phyloP scores from a whole-genome alignment of 2,113 vertebrate genomes.

The Aramus guarauna region DNA sequence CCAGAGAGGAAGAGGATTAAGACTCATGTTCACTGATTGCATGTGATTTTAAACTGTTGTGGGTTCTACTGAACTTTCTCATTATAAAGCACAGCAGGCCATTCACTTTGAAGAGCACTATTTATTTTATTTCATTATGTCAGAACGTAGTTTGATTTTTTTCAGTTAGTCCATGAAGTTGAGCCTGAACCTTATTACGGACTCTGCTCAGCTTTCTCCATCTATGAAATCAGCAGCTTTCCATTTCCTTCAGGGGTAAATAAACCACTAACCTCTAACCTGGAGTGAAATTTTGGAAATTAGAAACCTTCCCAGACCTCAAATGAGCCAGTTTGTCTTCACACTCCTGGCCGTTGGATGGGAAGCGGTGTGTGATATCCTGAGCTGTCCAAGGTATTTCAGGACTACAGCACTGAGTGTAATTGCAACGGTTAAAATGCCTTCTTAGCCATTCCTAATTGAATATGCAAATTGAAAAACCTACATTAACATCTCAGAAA shows the following conservation, averaged over 20 bases:
- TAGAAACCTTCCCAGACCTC: neutral
- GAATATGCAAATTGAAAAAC: constrained; percentile 48
- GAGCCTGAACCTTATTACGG: neutral
- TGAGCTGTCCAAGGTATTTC: constrained; percentile 6
- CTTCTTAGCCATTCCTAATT: constrained; percentile 16
- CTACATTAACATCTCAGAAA: constrained; percentile 39
- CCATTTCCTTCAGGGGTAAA: neutral
- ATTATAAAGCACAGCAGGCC: neutral
- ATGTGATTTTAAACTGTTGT: neutral
- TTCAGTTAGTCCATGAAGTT: neutral
- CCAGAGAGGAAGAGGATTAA: constrained; percentile 4
- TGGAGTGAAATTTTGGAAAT: neutral
- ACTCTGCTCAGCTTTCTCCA: neutral
- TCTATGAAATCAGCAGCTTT: neutral
- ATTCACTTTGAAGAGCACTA: neutral
- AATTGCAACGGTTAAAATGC: neutral
- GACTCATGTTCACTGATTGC: neutral
- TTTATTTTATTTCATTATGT: neutral
- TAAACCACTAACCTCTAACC: neutral
- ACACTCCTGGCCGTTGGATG: fast-evolving
- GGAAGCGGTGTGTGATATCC: neutral
- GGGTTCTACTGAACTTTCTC: neutral
- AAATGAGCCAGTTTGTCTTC: neutral
- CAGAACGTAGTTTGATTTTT: neutral
- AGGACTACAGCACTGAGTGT: neutral